phyloP scores from a whole-genome alignment of 2,113 vertebrate genomes.

The Aviceda subcristata region DNA sequence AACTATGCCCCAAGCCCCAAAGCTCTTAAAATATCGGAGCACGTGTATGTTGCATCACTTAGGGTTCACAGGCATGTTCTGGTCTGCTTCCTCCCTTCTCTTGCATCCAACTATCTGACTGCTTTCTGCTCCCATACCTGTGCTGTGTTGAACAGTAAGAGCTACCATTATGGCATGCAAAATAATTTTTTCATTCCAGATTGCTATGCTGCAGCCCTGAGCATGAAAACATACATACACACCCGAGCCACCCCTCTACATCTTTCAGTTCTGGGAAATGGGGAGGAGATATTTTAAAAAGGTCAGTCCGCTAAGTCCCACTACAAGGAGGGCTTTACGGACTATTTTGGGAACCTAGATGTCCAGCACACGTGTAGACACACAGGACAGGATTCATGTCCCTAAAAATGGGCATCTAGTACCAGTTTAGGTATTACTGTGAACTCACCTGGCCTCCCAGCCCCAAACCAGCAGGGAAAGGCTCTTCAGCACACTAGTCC shows the following conservation, averaged over 20 bases:
- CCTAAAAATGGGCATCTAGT: not conserved
- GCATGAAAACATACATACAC: not conserved
- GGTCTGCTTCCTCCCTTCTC: not conserved
- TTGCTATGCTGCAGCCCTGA: not conserved
- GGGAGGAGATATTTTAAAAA: not conserved
- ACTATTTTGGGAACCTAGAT: not conserved
- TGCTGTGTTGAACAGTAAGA: not conserved
- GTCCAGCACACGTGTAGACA: not conserved
- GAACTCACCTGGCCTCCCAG: not conserved
- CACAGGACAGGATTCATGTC: not conserved
- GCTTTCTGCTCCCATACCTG: not conserved
- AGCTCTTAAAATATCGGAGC: not conserved
- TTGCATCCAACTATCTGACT: not conserved
- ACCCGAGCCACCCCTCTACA: not conserved
- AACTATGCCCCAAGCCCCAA: not conserved
- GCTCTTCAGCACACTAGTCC: not conserved
- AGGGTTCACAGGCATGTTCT: not conserved
- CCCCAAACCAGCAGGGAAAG: not conserved
- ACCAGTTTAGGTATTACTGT: not conserved
- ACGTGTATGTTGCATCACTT: not conserved
- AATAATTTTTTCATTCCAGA: not conserved
- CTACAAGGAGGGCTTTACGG: not conserved
- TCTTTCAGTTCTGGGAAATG: not conserved
- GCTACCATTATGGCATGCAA: accelerated
- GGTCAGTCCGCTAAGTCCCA: not conserved